Conservation (phyloP, 1,140 invertebrate species). For the Myzus persicae region DNA sequence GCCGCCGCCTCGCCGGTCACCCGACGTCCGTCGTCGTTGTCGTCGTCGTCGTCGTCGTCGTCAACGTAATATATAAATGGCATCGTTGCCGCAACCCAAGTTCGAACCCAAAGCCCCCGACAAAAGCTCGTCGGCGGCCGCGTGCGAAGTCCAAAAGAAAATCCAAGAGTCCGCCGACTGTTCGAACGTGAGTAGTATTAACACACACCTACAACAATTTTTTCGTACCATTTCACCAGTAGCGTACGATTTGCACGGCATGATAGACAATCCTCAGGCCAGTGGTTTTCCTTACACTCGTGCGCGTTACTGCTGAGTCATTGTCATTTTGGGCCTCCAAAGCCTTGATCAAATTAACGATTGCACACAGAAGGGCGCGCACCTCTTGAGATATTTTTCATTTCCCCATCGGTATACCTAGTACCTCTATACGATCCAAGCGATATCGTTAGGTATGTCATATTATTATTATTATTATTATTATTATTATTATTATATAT, state of each 20-base stretch:
- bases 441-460: background rate
- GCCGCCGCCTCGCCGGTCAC: background rate
- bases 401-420: background rate
- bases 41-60: background rate
- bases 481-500: background rate
- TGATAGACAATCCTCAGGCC: background rate
- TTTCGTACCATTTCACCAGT: background rate
- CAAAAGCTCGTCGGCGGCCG: conserved; percentile 30
- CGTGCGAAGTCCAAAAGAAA: conserved; percentile 12
- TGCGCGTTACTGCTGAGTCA: background rate
- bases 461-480: background rate
- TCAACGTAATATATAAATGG: background rate
- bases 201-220: background rate
- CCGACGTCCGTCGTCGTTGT: background rate
- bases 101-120: conserved; percentile 51
- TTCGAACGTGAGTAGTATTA: conserved; percentile 39
- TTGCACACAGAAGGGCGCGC: background rate
- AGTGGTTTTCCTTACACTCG: background rate
- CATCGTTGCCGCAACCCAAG: conserved; percentile 43
- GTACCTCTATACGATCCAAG: background rate
- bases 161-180: conserved; percentile 25
- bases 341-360: background rate
- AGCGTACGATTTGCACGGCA: background rate
- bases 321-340: background rate
- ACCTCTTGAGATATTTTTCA: background rate